A percentile compares a stretch with the other conserved stretches of the same genome.
phyloP scores from a whole-genome alignment of 2,113 vertebrate genomes.

The Rhinolophus sinicus region DNA sequence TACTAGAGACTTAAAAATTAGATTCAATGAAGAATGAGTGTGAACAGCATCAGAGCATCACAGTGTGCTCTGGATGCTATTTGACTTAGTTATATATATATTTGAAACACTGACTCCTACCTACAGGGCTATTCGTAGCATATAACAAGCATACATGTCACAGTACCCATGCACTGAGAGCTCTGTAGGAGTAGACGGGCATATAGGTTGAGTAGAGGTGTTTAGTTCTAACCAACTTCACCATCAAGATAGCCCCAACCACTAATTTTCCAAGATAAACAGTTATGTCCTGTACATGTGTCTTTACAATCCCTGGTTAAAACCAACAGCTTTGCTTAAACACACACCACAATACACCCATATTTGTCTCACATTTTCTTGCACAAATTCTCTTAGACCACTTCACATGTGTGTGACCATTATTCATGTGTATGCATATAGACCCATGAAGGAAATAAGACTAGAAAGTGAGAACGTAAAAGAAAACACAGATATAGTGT shows the following conservation, averaged over 20 bases:
- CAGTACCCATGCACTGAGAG: too few relatives aligned
- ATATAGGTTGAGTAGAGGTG: not conserved
- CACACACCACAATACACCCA: fast-evolving
- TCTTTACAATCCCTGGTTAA: not conserved
- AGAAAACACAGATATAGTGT: not conserved
- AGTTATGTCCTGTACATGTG: too few relatives aligned
- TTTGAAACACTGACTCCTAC: not conserved
- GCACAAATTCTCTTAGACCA: not conserved
- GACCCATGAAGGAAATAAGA: not conserved
- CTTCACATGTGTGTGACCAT: too few relatives aligned
- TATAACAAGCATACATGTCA: not conserved
- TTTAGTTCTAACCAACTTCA: not conserved
- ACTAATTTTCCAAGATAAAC: not conserved
- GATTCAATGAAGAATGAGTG: not conserved
- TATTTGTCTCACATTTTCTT: not conserved
- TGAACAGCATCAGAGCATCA: not conserved
- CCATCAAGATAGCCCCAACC: not conserved
- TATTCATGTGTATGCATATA: too few relatives aligned
- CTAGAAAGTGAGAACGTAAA: not conserved
- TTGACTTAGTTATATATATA: not conserved
- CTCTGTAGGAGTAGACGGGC: not conserved
- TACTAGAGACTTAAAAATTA: not conserved
- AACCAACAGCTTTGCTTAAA: not conserved
- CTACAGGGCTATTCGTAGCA: not conserved
- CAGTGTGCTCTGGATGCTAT: not conserved